Evolutionary conservation across 2,797 vertebrate genomes (phyloP).

Genomic region (Bradypodion pumilum): DNA sequence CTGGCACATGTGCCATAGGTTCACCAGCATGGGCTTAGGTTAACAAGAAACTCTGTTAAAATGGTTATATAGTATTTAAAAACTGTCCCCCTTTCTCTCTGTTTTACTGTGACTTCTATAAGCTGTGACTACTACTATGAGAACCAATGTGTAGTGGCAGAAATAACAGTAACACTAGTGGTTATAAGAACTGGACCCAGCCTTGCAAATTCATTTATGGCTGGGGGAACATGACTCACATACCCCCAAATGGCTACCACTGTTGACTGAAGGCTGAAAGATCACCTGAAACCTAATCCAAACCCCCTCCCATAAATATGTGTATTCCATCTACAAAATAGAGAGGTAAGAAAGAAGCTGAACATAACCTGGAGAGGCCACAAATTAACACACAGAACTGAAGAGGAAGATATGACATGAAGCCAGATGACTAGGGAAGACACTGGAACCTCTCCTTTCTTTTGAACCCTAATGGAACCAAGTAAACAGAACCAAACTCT

Average conservation of each 20-base stretch:
- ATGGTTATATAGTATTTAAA: not conserved
- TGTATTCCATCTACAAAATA: no score
- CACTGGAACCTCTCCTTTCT: not conserved
- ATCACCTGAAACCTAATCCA: no score
- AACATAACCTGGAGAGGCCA: no score
- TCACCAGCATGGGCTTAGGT: no score
- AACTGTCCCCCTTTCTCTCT: not conserved
- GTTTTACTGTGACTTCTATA: not conserved
- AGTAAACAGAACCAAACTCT: not conserved
- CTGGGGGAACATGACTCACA: no score
- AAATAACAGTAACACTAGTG: not conserved
- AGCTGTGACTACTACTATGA: not conserved
- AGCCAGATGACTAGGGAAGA: not conserved
- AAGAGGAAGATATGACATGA: conserved; percentile 19
- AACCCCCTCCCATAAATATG: no score
- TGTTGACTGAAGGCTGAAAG: not conserved
- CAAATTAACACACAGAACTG: no score
- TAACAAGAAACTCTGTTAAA: not conserved
- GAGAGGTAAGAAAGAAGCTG: no score
- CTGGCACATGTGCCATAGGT: no score
- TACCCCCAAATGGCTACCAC: no score
- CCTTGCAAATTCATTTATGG: not conserved
- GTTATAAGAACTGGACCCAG: no score
- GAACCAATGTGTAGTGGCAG: not conserved
- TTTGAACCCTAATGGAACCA: conserved; percentile 29